A percentile compares a stretch with the other conserved stretches of the same genome.
phyloP scores from a whole-genome alignment of 2,888 invertebrate genomes.

The Nemurella pictetii region DNA sequence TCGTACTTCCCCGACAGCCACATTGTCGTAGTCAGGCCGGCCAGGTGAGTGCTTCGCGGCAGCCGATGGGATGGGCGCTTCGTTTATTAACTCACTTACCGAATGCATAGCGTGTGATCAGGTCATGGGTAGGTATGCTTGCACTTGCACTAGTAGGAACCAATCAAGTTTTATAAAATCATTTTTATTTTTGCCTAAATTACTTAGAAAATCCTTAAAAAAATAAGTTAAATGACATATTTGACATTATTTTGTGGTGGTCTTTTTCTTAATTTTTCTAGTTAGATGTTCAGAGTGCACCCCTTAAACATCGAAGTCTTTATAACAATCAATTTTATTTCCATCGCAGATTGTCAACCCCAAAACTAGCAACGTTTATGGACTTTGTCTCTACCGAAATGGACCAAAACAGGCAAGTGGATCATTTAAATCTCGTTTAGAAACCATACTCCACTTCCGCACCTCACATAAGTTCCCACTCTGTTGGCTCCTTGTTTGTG shows the following conservation, averaged over 20 bases:
- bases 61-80: background rate
- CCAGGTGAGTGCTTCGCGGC: constrained; percentile 60
- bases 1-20: constrained; percentile 71
- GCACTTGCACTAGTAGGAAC: too few relatives aligned
- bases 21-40: constrained; percentile 72
- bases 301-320: background rate
- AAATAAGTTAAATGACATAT: too few relatives aligned
- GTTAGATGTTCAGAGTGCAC: background rate
- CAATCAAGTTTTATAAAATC: background rate
- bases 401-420: constrained; percentile 47
- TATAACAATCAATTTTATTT: constrained; percentile 32
- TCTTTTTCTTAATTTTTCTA: background rate
- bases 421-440: background rate
- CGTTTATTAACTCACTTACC: background rate
- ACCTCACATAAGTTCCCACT: constrained; percentile 1
- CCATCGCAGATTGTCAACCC: constrained; percentile 46
- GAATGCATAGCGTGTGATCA: too few relatives aligned
- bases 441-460: background rate
- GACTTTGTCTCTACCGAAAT: constrained; percentile 47
- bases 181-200: background rate
- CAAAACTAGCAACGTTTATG: constrained; percentile 49
- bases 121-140: background rate
- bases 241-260: background rate
- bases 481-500: background rate
- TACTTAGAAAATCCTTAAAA: too few relatives aligned